phyloP scores from a whole-genome alignment of 2,888 invertebrate genomes.

The Drosophila vallismaia region DNA sequence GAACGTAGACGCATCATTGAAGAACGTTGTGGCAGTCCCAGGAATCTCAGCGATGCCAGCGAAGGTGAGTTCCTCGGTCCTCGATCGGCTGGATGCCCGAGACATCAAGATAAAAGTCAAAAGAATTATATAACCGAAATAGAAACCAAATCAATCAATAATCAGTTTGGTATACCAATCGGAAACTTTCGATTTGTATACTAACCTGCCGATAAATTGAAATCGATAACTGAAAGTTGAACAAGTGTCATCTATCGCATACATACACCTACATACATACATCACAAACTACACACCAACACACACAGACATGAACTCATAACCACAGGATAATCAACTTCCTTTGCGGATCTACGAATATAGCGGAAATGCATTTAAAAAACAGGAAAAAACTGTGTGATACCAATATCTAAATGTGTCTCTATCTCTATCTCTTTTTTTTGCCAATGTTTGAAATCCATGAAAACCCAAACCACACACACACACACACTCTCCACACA shows the following conservation, averaged over 20 bases:
- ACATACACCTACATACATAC: constrained; percentile 34
- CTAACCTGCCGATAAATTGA: constrained; percentile 20
- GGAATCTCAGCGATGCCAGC: constrained; percentile 95
- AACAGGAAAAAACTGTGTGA: constrained; percentile 25
- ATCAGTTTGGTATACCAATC: constrained; percentile 1
- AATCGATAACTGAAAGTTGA: constrained; percentile 57
- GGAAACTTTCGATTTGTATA: not conserved
- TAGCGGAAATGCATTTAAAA: constrained; percentile 14
- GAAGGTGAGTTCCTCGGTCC: constrained; percentile 89
- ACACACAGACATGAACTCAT: constrained; percentile 25
- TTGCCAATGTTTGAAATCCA: constrained; percentile 43
- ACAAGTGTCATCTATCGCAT: constrained; percentile 60
- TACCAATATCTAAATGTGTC: constrained; percentile 50
- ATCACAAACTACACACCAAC: constrained; percentile 18
- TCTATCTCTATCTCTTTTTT: constrained; percentile 54
- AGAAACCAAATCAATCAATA: constrained; percentile 31
- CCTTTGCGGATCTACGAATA: constrained; percentile 27
- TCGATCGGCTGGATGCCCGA: constrained; percentile 7
- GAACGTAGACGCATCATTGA: constrained; percentile 99
- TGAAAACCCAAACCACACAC: constrained; percentile 28
- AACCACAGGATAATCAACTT: constrained; percentile 7
- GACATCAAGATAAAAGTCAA: constrained; percentile 10
- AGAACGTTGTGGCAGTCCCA: constrained; percentile 96
- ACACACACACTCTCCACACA: constrained; percentile 19
- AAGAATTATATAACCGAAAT: constrained; percentile 6